Evolutionary conservation across 2,797 vertebrate genomes (phyloP), one percentile per base, ranked within the genome.

Genomic region (Chelidonichthys spinosus): DNA sequence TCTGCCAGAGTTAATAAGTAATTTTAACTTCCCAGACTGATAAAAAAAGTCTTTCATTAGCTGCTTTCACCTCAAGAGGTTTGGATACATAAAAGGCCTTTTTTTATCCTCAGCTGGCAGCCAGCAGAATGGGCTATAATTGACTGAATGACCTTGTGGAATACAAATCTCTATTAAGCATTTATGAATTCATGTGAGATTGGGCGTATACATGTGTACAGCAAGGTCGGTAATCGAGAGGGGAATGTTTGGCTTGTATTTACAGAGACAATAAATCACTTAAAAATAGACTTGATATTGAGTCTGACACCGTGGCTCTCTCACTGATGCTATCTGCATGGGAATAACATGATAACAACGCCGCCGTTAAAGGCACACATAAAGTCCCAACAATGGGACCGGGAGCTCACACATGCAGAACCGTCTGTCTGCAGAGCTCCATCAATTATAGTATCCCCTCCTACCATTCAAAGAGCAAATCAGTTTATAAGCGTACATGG

Each of bases 11-110:
- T 87, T 90, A 82, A 84, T 75, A 81, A 85, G 67, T 82, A 17
- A 43, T 78, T 75, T 75, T 62, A 66, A 73, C 67, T 83, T 85
- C 76, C 68, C 88, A 91, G 81, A 84, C 83, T 83, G 84, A 90
- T 87, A 82, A 86, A 52, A 17, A 75, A 69, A 40, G 74, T 52
- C 75, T 82, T 80, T 89, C 72, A 88, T 89, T 86, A 80, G 76
- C 54, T 56, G 60, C 66, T 33, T 78, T 67, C 55, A 69, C 49
- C 73, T 85, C 74, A 63, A 74, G 88, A 88, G 82, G 74, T 81
- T 87, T 86, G 62, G 72, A 35, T 63, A 58, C 10, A 55, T 82
- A 83, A 86, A 71, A 63, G 46, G 33, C 13, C 40, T 59, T 53
- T 69, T 85, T 85, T 71, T 18, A 76, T 82, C 60, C 47, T 59